Evolutionary conservation across 2,113 vertebrate genomes (phyloP).

Genomic region (Carassius carassius): DNA sequence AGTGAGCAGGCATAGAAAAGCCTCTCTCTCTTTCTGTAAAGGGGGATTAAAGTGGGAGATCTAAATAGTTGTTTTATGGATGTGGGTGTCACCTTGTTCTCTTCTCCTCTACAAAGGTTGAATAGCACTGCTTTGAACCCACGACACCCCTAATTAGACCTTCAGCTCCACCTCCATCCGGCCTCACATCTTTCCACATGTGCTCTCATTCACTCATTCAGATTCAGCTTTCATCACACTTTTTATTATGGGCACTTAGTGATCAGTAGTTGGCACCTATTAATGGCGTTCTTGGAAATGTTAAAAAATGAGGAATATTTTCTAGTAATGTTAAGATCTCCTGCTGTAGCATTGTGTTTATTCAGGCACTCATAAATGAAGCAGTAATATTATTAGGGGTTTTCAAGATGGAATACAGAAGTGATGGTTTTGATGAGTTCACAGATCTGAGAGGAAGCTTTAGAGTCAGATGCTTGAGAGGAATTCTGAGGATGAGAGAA

Average conservation of each 20-base stretch:
- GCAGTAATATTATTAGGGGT: neutral
- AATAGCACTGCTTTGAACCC: constrained; percentile 1
- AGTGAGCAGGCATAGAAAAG: constrained; percentile 24
- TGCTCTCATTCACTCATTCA: neutral
- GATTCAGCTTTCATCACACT: neutral
- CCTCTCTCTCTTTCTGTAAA: constrained; percentile 18
- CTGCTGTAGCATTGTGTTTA: neutral
- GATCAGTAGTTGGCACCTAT: neutral
- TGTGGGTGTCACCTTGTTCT: constrained; percentile 31
- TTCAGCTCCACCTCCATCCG: neutral
- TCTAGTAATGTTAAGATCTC: constrained; percentile 2
- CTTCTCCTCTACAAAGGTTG: constrained; percentile 32
- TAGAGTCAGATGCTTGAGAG: neutral
- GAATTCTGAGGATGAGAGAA: neutral
- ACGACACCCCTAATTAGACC: neutral
- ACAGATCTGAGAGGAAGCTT: neutral
- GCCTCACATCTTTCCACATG: neutral
- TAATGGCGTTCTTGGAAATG: constrained; percentile 2
- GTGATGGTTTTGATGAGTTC: neutral
- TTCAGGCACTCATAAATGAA: neutral
- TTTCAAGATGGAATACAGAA: neutral
- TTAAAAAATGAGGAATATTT: neutral
- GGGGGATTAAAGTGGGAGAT: neutral
- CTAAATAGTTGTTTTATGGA: constrained; percentile 13
- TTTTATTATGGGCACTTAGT: neutral